These are phyloP conservation scores for Haemorhous mexicanus DNA, from an alignment of 2,113 vertebrate genomes.

Conservation along the genomic window DNA sequence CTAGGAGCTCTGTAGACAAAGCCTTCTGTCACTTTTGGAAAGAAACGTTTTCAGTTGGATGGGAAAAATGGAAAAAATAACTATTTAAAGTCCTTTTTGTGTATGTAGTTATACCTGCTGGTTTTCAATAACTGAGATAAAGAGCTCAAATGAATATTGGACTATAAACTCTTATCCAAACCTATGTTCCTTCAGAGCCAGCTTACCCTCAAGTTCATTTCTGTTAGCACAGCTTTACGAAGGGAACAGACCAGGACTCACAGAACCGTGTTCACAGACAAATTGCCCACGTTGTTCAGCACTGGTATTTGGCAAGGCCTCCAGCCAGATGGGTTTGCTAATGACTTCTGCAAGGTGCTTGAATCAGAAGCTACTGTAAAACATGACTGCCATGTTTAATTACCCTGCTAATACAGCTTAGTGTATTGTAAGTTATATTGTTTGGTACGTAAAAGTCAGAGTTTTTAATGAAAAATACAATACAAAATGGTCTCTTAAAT, in stretches of 20 bases:
- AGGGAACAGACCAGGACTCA: neutral
- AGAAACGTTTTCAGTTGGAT: neutral
- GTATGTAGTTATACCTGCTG: neutral
- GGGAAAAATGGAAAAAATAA: neutral
- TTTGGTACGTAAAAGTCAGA: neutral
- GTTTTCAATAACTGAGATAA: neutral
- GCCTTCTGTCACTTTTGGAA: neutral
- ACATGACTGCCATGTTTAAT: conserved; percentile 55
- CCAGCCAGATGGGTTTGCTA: conserved; percentile 58
- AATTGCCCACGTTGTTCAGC: neutral
- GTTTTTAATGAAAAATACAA: neutral
- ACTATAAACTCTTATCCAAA: neutral
- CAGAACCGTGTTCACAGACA: neutral
- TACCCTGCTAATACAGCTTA: conserved; percentile 25
- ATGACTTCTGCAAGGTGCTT: conserved; percentile 58
- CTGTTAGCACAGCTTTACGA: neutral
- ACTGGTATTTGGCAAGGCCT: conserved; percentile 41
- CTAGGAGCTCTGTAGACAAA: neutral
- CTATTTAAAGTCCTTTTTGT: neutral
- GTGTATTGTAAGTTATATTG: neutral
- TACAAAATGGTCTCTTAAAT: neutral
- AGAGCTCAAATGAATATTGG: neutral
- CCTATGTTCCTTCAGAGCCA: neutral
- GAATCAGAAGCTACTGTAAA: conserved; percentile 23
- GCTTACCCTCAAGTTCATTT: neutral